Evolutionary conservation across 2,113 vertebrate genomes (phyloP).

Genomic region (Gambusia holbrooki): DNA sequence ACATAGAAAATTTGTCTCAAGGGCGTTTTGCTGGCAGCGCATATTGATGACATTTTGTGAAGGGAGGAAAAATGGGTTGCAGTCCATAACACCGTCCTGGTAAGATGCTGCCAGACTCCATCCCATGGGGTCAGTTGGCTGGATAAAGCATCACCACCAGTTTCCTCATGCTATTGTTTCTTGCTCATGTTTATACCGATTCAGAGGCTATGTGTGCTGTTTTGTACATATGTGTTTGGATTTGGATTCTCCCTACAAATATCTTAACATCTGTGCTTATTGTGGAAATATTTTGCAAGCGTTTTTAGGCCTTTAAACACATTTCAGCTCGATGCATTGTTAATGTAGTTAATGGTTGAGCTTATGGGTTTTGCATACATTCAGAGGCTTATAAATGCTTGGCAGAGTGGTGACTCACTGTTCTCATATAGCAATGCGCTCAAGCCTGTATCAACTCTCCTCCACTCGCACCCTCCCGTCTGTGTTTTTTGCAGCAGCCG

Average conservation of each 20-base stretch:
- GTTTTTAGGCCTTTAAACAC: slow-evolving; percentile 20
- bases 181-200: slow-evolving; percentile 33
- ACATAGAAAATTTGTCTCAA: slow-evolving; percentile 15
- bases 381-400: slow-evolving; percentile 26
- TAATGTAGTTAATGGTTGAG: slow-evolving; percentile 17
- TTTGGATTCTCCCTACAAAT: neutral
- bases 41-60: slow-evolving; percentile 45
- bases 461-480: slow-evolving; percentile 37
- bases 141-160: slow-evolving; percentile 44
- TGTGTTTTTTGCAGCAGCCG: slow-evolving; percentile 55
- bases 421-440: slow-evolving; percentile 52
- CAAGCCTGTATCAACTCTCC: slow-evolving; percentile 52
- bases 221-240: neutral
- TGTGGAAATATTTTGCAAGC: neutral
- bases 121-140: slow-evolving; percentile 48
- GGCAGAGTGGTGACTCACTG: slow-evolving; percentile 66
- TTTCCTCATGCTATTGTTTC: slow-evolving; percentile 7
- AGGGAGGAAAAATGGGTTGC: neutral
- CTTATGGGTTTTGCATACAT: slow-evolving; percentile 19
- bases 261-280: neutral
- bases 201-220: neutral
- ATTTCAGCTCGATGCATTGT: slow-evolving; percentile 18
- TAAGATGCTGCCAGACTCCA: slow-evolving; percentile 50
- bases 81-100: slow-evolving; percentile 34
- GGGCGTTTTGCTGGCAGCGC: slow-evolving; percentile 29